phyloP scores from a whole-genome alignment of 2,797 vertebrate species.

The Schizopygopsis pylzovi region DNA sequence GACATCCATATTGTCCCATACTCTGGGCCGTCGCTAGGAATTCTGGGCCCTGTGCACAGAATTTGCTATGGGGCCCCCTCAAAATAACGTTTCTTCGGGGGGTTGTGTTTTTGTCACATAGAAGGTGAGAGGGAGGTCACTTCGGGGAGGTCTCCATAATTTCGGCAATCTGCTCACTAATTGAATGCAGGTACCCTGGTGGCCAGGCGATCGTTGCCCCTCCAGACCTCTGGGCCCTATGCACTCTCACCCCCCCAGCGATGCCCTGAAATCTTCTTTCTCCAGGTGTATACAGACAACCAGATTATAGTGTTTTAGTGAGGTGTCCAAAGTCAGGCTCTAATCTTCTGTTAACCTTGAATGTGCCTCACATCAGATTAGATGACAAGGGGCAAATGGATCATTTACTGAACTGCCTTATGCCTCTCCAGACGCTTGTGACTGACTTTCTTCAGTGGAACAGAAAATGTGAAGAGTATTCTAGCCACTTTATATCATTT shows the following conservation, averaged over 20 bases:
- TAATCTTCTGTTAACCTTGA: conserved; percentile 52
- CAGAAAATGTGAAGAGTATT: not conserved
- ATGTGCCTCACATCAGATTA: conserved; percentile 30
- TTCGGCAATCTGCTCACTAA: too few species aligned
- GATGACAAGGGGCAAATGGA: not conserved
- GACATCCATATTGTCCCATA: not conserved
- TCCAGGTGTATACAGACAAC: not conserved
- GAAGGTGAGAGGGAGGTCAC: too few species aligned
- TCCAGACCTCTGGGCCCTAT: too few species aligned
- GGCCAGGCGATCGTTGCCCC: too few species aligned
- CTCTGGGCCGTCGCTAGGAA: too few species aligned
- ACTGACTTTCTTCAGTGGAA: not conserved
- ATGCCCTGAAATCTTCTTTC: conserved; percentile 9
- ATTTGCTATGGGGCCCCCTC: too few species aligned
- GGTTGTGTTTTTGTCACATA: too few species aligned
- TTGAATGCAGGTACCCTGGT: too few species aligned
- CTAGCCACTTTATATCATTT: not conserved
- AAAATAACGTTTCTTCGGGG: too few species aligned
- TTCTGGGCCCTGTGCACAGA: too few species aligned
- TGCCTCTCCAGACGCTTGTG: not conserved
- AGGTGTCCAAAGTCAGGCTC: conserved; percentile 41
- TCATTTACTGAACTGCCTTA: not conserved
- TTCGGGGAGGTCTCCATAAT: too few species aligned
- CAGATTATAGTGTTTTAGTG: conserved; percentile 3
- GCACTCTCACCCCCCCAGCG: too few species aligned